Evolutionary conservation across 2,888 invertebrate genomes (phyloP), one percentile per base, ranked within the genome.

Genomic region (Neocrepidodera transversa): DNA sequence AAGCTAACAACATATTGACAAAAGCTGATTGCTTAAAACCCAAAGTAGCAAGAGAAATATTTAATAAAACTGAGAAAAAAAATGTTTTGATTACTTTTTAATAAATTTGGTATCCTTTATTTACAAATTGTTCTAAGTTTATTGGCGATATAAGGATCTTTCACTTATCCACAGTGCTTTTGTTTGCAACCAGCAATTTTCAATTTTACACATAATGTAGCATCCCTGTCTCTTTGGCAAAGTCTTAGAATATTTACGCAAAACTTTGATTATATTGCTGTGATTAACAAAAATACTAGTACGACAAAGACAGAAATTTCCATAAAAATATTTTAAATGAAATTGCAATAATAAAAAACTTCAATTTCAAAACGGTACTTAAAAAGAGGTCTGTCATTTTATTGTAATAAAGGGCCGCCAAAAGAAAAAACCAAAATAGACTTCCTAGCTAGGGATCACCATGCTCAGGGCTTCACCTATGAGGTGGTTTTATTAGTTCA

Each of bases 101-200:
- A 72, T 70, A 70, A 69, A 63, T 65, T 53, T 54, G 49, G 13
- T 58, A 62, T 56, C 62, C 66, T 61, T 69, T 75, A 73, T 74
- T 63, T 73, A 74, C 74, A 75, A 73, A 73, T 74, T 73, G 68
- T 70, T 67, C 73, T 74, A 73, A 65, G 52, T 64, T 63, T 56
- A 60, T 60, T 65, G 62, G 64, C 64, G 60, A 60, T 57, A 60
- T 57, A 50, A 38, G 26, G 14, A 38, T 49, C 20, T 49, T 59
- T 57, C 60, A 56, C 54, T 49, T 62, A 52, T 58, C 47, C 53
- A 56, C 50, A 54, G 53, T 55, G 53, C 50, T 50, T 43, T 56
- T n/a, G 8, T 52, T 18, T 30, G 18, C 48, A 48, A 18, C 10
- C 20, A 48, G 58, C 62, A 62, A 62, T 52, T 32, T 43, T 50